Conservation (phyloP, 1,140 invertebrate species). For the Panagrolaimus sp. region DNA sequence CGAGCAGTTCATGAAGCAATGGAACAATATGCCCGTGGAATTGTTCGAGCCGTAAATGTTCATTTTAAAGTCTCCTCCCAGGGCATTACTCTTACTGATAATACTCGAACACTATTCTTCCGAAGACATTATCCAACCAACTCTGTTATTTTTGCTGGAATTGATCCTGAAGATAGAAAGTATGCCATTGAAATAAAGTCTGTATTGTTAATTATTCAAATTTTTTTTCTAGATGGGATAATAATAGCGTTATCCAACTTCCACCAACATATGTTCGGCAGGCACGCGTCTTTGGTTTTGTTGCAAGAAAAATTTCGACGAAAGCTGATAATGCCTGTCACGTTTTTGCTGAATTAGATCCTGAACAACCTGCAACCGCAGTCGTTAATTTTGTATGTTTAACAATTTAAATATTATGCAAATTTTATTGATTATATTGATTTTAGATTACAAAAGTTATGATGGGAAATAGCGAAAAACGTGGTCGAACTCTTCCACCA, state of each 20-base stretch:
- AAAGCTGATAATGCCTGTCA: constrained; percentile 87
- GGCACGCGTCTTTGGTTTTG: constrained; percentile 75
- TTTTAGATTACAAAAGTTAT: constrained; percentile 50
- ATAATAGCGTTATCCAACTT: constrained; percentile 36
- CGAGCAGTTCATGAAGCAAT: constrained; percentile 68
- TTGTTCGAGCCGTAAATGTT: constrained; percentile 73
- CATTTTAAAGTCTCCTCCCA: constrained; percentile 93
- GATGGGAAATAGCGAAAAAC: neutral
- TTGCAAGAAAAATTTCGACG: constrained; percentile 75
- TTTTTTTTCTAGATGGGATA: constrained; percentile 50
- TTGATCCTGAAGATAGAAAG: constrained; percentile 44
- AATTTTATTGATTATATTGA: too few species aligned
- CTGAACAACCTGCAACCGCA: constrained; percentile 85
- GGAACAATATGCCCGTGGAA: constrained; percentile 68
- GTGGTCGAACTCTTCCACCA: too few species aligned
- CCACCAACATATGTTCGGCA: constrained; percentile 55
- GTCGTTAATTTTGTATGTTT: constrained; percentile 83
- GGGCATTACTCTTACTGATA: constrained; percentile 83
- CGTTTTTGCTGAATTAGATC: constrained; percentile 87
- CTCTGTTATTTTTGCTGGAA: constrained; percentile 82
- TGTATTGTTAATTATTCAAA: too few species aligned
- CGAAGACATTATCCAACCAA: constrained; percentile 84
- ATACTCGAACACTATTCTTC: constrained; percentile 75
- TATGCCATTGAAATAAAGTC: neutral
- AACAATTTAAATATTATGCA: constrained; percentile 66